Percentiles rank a stretch among this genome's conserved stretches.
Evolutionary conservation across 1,140 invertebrate species (phyloP).

Genomic region (Heliconius himera): DNA sequence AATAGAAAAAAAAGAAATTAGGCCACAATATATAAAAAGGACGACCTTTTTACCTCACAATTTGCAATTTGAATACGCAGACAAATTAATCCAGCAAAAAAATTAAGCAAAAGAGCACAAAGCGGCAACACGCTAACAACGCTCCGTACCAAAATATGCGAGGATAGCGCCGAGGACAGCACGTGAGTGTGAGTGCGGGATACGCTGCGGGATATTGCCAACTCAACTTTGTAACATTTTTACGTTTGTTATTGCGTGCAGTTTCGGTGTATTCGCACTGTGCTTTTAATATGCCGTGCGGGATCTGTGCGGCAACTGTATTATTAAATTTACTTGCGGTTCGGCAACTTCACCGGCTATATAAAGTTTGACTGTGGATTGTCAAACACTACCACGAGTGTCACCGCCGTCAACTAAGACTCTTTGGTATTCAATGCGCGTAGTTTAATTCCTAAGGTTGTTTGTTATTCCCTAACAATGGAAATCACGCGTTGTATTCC

Average conservation of each 20-base stretch:
- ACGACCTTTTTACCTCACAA: constrained; percentile 75
- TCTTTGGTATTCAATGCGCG: constrained; percentile 61
- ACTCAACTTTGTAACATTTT: constrained; percentile 56
- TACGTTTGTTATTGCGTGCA: constrained; percentile 46
- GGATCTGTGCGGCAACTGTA: constrained; percentile 36
- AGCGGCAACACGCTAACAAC: constrained; percentile 63
- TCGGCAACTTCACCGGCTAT: constrained; percentile 23
- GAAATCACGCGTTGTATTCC: constrained; percentile 76
- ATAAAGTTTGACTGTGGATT: constrained; percentile 34
- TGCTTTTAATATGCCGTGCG: constrained; percentile 35
- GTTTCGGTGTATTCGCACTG: constrained; percentile 35
- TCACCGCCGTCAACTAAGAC: constrained; percentile 43
- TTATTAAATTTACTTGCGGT: constrained; percentile 34
- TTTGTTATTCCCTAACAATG: constrained; percentile 76
- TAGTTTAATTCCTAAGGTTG: constrained; percentile 76
- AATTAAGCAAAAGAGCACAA: constrained; percentile 74
- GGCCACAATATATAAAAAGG: constrained; percentile 60
- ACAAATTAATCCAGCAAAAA: constrained; percentile 78
- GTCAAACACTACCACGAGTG: constrained; percentile 46
- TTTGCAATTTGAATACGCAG: constrained; percentile 80
- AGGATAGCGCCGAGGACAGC: constrained; percentile 50
- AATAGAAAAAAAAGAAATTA: constrained; percentile 21
- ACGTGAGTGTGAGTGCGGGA: constrained; percentile 33
- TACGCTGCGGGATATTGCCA: constrained; percentile 45
- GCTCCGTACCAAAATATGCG: constrained; percentile 67